A percentile compares a stretch with the other conserved stretches of the same genome.
Evolutionary conservation across 2,888 invertebrate species (phyloP).

Genomic region (Tholera decimalis): DNA sequence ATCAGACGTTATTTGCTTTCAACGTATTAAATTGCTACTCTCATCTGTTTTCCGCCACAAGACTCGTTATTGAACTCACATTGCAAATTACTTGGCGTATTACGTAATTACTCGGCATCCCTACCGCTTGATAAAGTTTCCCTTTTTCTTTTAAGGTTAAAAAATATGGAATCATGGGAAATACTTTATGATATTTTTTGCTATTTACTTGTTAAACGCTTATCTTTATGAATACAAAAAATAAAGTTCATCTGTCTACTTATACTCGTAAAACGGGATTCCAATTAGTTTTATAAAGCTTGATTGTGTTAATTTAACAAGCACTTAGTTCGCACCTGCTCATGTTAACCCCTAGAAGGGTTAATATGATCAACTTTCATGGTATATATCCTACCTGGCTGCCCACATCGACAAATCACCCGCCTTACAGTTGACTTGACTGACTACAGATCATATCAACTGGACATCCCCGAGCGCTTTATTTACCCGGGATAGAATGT

Average conservation of each 20-base stretch:
- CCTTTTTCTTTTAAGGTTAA: conserved; percentile 18
- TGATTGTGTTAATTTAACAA: neutral
- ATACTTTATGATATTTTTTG: too few relatives aligned
- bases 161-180: too few relatives aligned
- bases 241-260: too few relatives aligned
- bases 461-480: neutral
- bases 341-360: neutral
- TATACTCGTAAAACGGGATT: neutral
- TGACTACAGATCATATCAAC: conserved; percentile 10
- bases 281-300: neutral
- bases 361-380: conserved; percentile 7
- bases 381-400: neutral
- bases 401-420: conserved; percentile 11
- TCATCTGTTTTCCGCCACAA: conserved; percentile 47
- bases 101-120: conserved; percentile 39
- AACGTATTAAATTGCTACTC: conserved; percentile 50
- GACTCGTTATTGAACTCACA: conserved; percentile 45
- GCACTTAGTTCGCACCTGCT: conserved; percentile 5
- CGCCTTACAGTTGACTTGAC: conserved; percentile 22
- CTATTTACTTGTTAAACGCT: too few relatives aligned
- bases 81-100: conserved; percentile 51
- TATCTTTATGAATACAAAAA: too few relatives aligned
- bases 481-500: neutral
- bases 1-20: conserved; percentile 53
- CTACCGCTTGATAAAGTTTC: conserved; percentile 29